Evolutionary conservation across 2,797 vertebrate genomes (phyloP), one percentile per base, ranked within the genome.

Genomic region (Mionectes olivaceus): DNA sequence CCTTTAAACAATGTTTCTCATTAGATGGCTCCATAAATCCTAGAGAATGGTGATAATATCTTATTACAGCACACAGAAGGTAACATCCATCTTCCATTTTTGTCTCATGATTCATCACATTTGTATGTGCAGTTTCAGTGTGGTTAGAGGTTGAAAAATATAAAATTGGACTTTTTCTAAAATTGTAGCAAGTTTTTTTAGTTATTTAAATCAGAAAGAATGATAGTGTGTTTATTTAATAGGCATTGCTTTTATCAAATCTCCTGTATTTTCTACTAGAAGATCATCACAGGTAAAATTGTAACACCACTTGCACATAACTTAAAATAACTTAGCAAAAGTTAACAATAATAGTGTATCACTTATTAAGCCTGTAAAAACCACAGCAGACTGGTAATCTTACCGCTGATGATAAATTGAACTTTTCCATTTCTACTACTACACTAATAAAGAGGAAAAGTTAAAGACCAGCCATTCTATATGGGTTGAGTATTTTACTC

Each of bases 11-110:
- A 24, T 37, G 60, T 68, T 93, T 87, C 33, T 70, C 73, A 57
- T 96, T 92, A 90, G 56, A 75, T 44, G 35, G n/a, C 19, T 76
- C 78, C 87, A 92, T 97, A 93, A 95, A 77, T 97, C 88, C 77
- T 94, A 50, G 19, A 64, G 60, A 55, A 57, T 18, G 19, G 27
- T 73, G 95, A 96, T 95, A 90, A 13, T 82, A 89, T 96, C 94
- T 96, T 94, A 89, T 87, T 86, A 89, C 63, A 79, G 32, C 56
- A 67, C 52, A 71, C 10, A 70, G 61, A 85, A 83, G 53, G 77
- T 83, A 74, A 49, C 60, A 85, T 82, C 69, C 56, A 63, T 63
- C 87, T 91, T 73, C 56, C 32, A 18, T 82, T 74, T 85, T 73
- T 87, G 44, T 69, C 53, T 89, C n/a, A 50, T 94, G 83, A 96